phyloP scores from a whole-genome alignment of 2,888 invertebrate species.

The Lamellibrachia satsuma region DNA sequence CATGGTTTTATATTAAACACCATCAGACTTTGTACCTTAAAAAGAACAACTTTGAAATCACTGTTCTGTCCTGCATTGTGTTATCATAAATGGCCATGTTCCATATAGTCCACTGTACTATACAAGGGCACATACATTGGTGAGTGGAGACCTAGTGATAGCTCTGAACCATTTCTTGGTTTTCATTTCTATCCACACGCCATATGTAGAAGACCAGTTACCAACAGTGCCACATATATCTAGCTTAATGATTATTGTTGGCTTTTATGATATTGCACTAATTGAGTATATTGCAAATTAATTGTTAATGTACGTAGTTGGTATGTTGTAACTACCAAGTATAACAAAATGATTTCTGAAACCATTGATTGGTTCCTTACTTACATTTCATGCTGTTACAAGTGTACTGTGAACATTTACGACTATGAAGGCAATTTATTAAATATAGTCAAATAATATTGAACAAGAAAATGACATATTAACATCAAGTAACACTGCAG shows the following conservation, averaged over 20 bases:
- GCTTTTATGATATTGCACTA: background rate
- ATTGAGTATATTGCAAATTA: background rate
- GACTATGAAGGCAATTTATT: background rate
- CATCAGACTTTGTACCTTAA: background rate
- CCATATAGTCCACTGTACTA: too few species aligned
- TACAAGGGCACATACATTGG: too few species aligned
- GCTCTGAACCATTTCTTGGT: background rate
- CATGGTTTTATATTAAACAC: background rate
- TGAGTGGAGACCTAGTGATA: background rate
- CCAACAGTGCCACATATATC: background rate
- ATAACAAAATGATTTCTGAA: background rate
- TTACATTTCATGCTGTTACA: background rate
- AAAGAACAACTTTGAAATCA: background rate
- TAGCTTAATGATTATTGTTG: background rate
- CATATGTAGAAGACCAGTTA: background rate
- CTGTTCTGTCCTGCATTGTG: background rate
- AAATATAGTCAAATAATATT: background rate
- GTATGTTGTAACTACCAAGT: background rate
- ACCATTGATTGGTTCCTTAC: background rate
- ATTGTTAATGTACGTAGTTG: background rate
- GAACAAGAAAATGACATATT: background rate
- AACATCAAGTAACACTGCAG: background rate
- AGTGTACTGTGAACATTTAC: background rate
- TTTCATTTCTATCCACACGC: background rate
- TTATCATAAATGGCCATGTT: too few species aligned